phyloP scores from a whole-genome alignment of 2,797 vertebrate species.

The Thamnophis elegans region DNA sequence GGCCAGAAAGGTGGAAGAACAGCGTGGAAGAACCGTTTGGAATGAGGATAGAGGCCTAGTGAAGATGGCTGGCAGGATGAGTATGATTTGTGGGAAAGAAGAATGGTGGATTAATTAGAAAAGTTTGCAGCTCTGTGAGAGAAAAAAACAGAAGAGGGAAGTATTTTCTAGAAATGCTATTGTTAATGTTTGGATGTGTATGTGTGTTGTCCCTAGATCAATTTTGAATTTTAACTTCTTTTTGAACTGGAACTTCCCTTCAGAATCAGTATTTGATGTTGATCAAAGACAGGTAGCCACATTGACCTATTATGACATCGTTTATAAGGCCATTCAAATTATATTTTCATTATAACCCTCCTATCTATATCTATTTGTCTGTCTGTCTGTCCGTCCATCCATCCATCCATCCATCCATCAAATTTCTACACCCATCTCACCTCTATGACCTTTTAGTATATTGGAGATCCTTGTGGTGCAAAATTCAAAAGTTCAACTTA shows the following conservation, averaged over 20 bases:
- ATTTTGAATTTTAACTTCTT: constrained; percentile 2
- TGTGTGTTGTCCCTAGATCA: not conserved
- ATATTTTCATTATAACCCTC: not conserved
- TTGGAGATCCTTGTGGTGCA: not conserved
- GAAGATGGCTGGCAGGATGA: not conserved
- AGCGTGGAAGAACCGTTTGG: not conserved
- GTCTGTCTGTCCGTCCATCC: too few species aligned
- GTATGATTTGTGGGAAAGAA: not conserved
- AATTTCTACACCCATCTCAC: not conserved
- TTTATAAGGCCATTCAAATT: not conserved
- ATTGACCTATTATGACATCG: not conserved
- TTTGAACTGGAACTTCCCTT: not conserved
- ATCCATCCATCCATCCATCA: not conserved
- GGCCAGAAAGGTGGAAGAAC: not conserved
- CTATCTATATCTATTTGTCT: not conserved
- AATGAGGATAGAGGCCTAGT: not conserved
- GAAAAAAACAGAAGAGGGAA: not conserved
- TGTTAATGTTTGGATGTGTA: not conserved
- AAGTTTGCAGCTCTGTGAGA: not conserved
- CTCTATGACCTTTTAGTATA: not conserved
- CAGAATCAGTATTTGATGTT: not conserved
- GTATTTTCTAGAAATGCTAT: not conserved
- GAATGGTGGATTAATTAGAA: not conserved
- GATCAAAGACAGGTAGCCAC: not conserved
- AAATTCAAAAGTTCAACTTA: not conserved